Conservation (phyloP, 2,113 vertebrate species). For the Ammodytes marinus region DNA sequence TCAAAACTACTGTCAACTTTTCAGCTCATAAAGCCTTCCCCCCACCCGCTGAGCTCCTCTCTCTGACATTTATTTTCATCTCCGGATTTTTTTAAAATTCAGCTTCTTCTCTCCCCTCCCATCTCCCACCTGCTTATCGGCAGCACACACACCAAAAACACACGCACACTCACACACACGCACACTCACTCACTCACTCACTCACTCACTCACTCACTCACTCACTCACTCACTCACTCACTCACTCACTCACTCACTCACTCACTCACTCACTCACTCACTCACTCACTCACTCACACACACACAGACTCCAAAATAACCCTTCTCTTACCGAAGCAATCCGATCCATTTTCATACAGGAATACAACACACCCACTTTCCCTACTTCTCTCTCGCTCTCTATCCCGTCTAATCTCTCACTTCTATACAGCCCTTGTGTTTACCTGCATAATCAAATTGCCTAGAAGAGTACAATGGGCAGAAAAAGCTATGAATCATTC, state of each 20-base stretch:
- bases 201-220: neutral
- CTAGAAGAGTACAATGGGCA: constrained; percentile 37
- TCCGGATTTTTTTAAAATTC: constrained; percentile 26
- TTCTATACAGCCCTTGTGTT: constrained; percentile 48
- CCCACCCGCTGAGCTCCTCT: constrained; percentile 12
- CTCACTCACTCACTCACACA: neutral
- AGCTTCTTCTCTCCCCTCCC: constrained; percentile 1
- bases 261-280: neutral
- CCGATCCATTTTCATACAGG: constrained; percentile 46
- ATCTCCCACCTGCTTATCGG: constrained; percentile 6
- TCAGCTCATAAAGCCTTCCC: constrained; percentile 5
- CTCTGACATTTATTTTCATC: neutral
- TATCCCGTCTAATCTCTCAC: constrained; percentile 23
- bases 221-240: constrained; percentile 7
- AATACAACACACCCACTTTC: constrained; percentile 19
- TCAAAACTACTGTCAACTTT: constrained; percentile 32
- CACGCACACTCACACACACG: neutral
- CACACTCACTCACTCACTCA: neutral
- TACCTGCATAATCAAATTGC: constrained; percentile 63
- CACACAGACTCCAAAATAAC: constrained; percentile 9
- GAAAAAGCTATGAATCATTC: constrained; percentile 59
- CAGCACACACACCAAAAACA: constrained; percentile 2
- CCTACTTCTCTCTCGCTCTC: neutral
- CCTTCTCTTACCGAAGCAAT: constrained; percentile 4
- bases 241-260: constrained; percentile 2